Percentiles rank a stretch among this genome's conserved stretches.
phyloP scores from a whole-genome alignment of 2,888 invertebrate species.

The Rhagonycha lutea region DNA sequence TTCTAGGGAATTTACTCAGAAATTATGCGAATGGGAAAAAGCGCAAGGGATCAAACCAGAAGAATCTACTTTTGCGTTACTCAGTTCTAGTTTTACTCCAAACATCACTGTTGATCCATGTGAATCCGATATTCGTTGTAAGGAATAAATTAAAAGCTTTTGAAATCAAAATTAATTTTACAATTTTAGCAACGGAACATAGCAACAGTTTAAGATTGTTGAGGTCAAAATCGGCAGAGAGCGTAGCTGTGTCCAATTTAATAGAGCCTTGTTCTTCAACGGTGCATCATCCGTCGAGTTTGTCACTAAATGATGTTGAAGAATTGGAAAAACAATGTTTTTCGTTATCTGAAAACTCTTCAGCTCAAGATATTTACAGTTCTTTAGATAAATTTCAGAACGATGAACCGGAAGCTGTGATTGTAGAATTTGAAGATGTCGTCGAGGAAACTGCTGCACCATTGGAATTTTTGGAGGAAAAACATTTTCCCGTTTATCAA shows the following conservation, averaged over 20 bases:
- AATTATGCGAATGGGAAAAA: constrained; percentile 90
- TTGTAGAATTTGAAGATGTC: constrained; percentile 81
- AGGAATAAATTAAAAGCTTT: background rate
- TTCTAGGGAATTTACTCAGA: constrained; percentile 86
- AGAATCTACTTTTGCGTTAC: constrained; percentile 79
- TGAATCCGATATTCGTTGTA: constrained; percentile 6
- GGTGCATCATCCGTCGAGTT: constrained; percentile 72
- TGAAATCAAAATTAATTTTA: constrained; percentile 20
- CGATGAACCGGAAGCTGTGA: constrained; percentile 71
- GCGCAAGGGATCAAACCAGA: constrained; percentile 85
- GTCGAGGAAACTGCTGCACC: constrained; percentile 80
- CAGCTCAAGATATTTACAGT: constrained; percentile 44
- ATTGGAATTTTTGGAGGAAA: constrained; percentile 68
- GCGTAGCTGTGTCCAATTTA: constrained; percentile 60
- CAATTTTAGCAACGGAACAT: constrained; percentile 16
- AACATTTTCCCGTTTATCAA: constrained; percentile 74
- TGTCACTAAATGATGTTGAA: constrained; percentile 74
- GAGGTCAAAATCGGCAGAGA: constrained; percentile 78
- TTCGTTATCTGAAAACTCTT: constrained; percentile 38
- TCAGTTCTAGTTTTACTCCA: constrained; percentile 63
- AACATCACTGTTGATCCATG: constrained; percentile 20
- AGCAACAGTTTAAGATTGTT: constrained; percentile 53
- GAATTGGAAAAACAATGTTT: constrained; percentile 61
- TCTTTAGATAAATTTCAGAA: constrained; percentile 40
- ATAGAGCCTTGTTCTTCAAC: constrained; percentile 56